Conservation (phyloP, 2,797 vertebrate species). For the Coregonus ussuriensis region DNA sequence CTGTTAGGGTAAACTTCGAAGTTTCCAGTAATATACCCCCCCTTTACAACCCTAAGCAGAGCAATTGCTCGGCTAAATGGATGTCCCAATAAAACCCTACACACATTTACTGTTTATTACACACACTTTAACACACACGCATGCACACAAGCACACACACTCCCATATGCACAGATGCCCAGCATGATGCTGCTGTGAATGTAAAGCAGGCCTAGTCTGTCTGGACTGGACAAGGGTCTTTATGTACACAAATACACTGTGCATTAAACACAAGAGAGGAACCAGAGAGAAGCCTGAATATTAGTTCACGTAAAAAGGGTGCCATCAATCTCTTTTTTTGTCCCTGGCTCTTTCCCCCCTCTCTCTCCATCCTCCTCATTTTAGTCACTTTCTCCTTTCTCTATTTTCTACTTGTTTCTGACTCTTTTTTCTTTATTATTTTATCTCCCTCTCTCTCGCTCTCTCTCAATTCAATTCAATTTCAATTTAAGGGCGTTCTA, state of each 20-base stretch:
- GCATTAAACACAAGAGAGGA: not conserved
- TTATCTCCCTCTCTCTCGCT: not conserved
- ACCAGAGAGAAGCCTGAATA: not conserved
- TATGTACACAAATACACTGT: slow-evolving; percentile 2
- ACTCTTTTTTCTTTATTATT: not conserved
- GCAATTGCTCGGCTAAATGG: slow-evolving; percentile 49
- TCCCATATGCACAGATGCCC: not conserved
- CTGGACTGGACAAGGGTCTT: not conserved
- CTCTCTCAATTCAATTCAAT: not conserved
- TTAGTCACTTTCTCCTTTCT: not conserved
- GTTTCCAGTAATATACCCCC: no score
- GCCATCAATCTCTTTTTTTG: no score
- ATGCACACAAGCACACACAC: not conserved
- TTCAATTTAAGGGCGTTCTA: no score
- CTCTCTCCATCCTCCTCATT: not conserved
- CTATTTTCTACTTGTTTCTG: no score
- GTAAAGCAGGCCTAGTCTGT: not conserved
- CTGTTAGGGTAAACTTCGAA: no score
- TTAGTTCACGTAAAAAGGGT: no score
- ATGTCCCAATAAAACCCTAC: slow-evolving; percentile 28
- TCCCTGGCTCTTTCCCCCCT: not conserved
- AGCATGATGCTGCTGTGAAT: slow-evolving; percentile 3
- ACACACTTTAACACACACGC: not conserved
- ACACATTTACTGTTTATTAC: not conserved
- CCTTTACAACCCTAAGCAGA: slow-evolving; percentile 30